Evolutionary conservation across 2,888 invertebrate species (phyloP).

Genomic region (Rhimphoctona megacephalus): DNA sequence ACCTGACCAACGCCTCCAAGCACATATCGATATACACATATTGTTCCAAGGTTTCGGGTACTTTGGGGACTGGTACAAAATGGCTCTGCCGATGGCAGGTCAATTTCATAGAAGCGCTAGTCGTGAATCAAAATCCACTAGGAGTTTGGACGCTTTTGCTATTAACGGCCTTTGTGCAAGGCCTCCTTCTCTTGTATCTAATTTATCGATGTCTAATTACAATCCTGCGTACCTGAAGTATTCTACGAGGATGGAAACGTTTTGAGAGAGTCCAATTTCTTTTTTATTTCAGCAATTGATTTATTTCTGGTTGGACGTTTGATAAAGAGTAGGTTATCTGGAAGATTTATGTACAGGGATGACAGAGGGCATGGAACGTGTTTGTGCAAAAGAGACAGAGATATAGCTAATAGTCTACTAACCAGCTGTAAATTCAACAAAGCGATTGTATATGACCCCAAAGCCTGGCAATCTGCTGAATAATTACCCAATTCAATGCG

Average conservation of each 20-base stretch:
- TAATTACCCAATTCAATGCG: conserved; percentile 80
- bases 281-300: not conserved
- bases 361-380: conserved; percentile 11
- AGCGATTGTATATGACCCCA: conserved; percentile 71
- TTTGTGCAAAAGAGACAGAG: conserved; percentile 26
- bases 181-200: conserved; percentile 36
- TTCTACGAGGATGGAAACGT: not conserved
- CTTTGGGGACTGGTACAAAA: conserved; percentile 54
- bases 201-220: conserved; percentile 23
- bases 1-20: conserved; percentile 44
- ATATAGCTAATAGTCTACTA: conserved; percentile 49
- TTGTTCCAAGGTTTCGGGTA: conserved; percentile 38
- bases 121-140: conserved; percentile 78
- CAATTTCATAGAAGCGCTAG: conserved; percentile 76
- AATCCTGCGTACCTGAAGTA: conserved; percentile 1
- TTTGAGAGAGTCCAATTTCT: not conserved
- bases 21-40: conserved; percentile 4
- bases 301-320: not conserved
- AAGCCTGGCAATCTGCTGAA: conserved; percentile 76
- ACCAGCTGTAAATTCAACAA: conserved; percentile 59
- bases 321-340: conserved; percentile 6
- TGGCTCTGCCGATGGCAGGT: conserved; percentile 71
- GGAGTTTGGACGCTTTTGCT: conserved; percentile 70
- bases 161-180: conserved; percentile 62
- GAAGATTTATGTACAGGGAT: conserved; percentile 20